Evolutionary conservation across 2,888 invertebrate genomes (phyloP), one percentile per base, ranked within the genome.

Genomic region (Alentia gelatinosa): DNA sequence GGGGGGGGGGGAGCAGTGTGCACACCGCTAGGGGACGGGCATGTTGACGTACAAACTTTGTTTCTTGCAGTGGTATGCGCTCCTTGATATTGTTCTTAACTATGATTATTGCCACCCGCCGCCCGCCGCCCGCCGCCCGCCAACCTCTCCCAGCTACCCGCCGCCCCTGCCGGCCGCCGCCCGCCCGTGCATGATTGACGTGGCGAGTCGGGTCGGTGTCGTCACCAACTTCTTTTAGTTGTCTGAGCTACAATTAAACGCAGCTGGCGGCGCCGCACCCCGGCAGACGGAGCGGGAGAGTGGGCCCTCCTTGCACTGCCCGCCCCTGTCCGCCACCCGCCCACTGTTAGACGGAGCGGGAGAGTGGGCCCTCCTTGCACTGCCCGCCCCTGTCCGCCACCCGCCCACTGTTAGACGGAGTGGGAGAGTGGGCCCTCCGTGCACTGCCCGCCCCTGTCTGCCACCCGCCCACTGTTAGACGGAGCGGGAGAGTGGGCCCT

Each of bases 171-270:
- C 47, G 19, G 9, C 47, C 19, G 47, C 47, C 19, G 9, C 47
- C 47, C 47, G 47, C 47, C 47, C 47, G 19, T 3, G 74, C 4
- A 15, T 74, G 74, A 74, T 74, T 74, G 74, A 74, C 74, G 74
- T 19, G 74, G 30, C n/a, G 74, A 26, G 74, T 74, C 74, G 26
- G n/a, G 74, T 5, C 74, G 33, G 74, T 9, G 47, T 9, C 47
- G 47, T 47, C 47, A 9, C 19, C 9, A 19, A 19, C 74, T 74
- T 74, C 74, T 74, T 74, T 74, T 74, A 74, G 74, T 74, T 74
- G 39, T 79, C 39, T 79, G 35, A 79, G 79, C 79, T 79, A 79
- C 79, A 79, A 79, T 79, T 79, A 79, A 79, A 79, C 79, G n/a
- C 79, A 79, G 37, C 79, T 79, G 79, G 79, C 79, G 1, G 9